Percentiles rank a stretch among this genome's conserved stretches.
Evolutionary conservation across 2,888 invertebrate genomes (phyloP).

Genomic region (Ptychoptera albimana): DNA sequence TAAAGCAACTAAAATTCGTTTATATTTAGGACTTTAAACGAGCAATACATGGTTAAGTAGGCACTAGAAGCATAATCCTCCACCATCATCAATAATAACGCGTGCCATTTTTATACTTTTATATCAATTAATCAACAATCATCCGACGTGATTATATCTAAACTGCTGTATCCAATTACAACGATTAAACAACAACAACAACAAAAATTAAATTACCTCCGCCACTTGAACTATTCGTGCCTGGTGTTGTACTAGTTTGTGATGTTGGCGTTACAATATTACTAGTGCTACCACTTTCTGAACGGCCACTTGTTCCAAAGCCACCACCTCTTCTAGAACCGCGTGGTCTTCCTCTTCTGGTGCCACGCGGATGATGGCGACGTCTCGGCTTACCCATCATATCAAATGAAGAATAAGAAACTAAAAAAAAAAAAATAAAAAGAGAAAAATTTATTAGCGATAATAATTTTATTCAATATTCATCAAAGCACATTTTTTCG

Average conservation of each 20-base stretch:
- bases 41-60: too few species aligned
- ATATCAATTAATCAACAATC: too few species aligned
- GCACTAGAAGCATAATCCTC: too few species aligned
- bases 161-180: too few species aligned
- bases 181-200: background rate
- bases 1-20: too few species aligned
- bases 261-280: conserved; percentile 10
- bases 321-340: conserved; percentile 48
- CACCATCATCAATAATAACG: too few species aligned
- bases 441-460: too few species aligned
- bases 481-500: too few species aligned
- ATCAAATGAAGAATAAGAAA: conserved; percentile 21
- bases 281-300: conserved; percentile 9
- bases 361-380: conserved; percentile 36
- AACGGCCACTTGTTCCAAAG: conserved; percentile 24
- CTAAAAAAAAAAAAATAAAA: conserved; percentile 6
- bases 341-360: conserved; percentile 57
- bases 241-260: conserved; percentile 14
- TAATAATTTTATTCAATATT: too few species aligned
- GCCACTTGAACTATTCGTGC: conserved; percentile 11
- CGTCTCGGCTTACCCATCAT: conserved; percentile 23
- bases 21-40: too few species aligned
- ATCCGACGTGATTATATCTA: too few species aligned
- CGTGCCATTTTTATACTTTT: too few species aligned
- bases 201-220: background rate